Evolutionary conservation across 2,113 vertebrate genomes (phyloP).

Genomic region (Thunnus thynnus): DNA sequence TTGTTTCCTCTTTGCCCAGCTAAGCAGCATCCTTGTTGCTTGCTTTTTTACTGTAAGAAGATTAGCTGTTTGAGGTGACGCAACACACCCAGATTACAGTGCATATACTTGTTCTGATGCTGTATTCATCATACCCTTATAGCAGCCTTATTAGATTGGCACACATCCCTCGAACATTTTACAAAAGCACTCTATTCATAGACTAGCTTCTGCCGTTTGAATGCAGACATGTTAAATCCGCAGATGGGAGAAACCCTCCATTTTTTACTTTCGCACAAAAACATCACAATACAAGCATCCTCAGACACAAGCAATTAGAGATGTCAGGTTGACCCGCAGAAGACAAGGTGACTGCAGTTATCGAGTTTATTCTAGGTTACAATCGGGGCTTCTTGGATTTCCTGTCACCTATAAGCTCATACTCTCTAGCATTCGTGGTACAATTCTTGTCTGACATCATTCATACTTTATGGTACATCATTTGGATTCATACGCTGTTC

Average conservation of each 20-base stretch:
- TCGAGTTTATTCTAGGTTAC: constrained; percentile 17
- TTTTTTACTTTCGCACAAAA: constrained; percentile 5
- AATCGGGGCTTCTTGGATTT: constrained; percentile 11
- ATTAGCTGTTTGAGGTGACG: constrained; percentile 60
- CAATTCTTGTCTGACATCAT: constrained; percentile 58
- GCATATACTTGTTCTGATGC: constrained; percentile 42
- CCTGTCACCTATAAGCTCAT: constrained; percentile 21
- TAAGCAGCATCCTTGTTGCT: constrained; percentile 43
- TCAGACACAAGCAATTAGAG: constrained; percentile 34
- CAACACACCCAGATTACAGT: constrained; percentile 53
- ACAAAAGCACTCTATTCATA: constrained; percentile 40
- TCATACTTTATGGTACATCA: constrained; percentile 60
- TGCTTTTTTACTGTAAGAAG: constrained; percentile 51
- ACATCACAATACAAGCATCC: constrained; percentile 21
- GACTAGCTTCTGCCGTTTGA: constrained; percentile 40
- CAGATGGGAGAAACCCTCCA: neutral
- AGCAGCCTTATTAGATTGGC: constrained; percentile 57
- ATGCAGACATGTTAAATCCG: constrained; percentile 34
- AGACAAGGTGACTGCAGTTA: constrained; percentile 34
- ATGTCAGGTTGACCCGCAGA: constrained; percentile 30
- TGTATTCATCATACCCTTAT: constrained; percentile 51
- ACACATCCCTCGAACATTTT: constrained; percentile 22
- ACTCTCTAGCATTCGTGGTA: constrained; percentile 23
- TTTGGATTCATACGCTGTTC: constrained; percentile 62
- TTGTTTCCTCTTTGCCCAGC: constrained; percentile 36